Percentiles rank a stretch among this genome's conserved stretches.
These are phyloP conservation scores for Napeogenes sylphis DNA, from an alignment of 2,888 invertebrate species.

Conservation along the genomic window DNA sequence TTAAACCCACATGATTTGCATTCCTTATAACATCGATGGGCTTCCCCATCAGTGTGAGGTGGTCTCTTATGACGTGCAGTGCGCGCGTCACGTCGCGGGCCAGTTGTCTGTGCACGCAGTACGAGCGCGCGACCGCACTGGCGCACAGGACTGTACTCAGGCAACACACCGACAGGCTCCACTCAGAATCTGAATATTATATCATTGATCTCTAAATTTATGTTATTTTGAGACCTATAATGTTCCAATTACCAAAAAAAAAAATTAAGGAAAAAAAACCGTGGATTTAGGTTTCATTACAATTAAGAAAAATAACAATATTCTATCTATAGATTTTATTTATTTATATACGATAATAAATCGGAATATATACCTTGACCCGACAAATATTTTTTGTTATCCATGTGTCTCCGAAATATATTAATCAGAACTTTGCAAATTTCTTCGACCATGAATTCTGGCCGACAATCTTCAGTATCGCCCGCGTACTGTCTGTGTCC, in stretches of 20 bases:
- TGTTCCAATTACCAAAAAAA: too few species aligned
- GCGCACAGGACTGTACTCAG: slow-evolving; percentile 45
- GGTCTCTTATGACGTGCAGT: slow-evolving; percentile 53
- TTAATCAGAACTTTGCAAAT: slow-evolving; percentile 53
- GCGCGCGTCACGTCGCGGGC: slow-evolving; percentile 42
- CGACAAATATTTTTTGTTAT: slow-evolving; percentile 45
- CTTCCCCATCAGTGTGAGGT: slow-evolving; percentile 56
- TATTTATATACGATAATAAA: too few species aligned
- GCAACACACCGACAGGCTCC: slow-evolving; percentile 51
- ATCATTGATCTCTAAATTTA: background rate
- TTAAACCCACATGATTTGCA: slow-evolving; percentile 48
- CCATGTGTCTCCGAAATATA: slow-evolving; percentile 48
- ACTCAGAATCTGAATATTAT: slow-evolving; percentile 48
- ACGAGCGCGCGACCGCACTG: slow-evolving; percentile 49
- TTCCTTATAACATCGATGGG: slow-evolving; percentile 58
- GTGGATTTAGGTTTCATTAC: too few species aligned
- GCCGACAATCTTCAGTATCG: slow-evolving; percentile 51
- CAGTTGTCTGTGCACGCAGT: slow-evolving; percentile 51
- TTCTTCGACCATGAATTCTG: slow-evolving; percentile 61
- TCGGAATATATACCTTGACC: slow-evolving; percentile 46
- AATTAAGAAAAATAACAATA: too few species aligned
- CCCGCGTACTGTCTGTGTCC: slow-evolving; percentile 40
- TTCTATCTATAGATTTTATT: too few species aligned
- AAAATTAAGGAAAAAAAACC: too few species aligned
- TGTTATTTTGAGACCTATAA: too few species aligned